phyloP scores from a whole-genome alignment of 1,140 invertebrate genomes.

The Aplysia californica region DNA sequence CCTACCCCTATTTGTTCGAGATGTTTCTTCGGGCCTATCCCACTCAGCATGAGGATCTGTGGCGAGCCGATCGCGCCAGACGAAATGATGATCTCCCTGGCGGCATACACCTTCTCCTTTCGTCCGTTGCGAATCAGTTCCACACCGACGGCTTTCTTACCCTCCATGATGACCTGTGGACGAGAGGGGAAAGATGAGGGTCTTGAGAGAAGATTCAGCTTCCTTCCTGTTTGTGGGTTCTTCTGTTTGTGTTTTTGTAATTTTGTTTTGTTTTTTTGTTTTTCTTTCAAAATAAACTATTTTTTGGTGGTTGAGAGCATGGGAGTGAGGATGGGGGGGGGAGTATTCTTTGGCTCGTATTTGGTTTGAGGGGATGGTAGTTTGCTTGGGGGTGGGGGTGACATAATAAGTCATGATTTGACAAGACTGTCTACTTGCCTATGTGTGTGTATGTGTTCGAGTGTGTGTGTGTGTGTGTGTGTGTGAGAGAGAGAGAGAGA shows the following conservation, averaged over 20 bases:
- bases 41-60: conserved; percentile 90
- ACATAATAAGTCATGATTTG: no score
- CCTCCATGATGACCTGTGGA: conserved; percentile 41
- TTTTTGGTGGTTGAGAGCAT: no score
- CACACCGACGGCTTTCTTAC: conserved; percentile 53
- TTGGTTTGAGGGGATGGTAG: no score
- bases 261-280: not conserved
- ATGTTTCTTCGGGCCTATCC: conserved; percentile 77
- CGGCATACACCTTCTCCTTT: conserved; percentile 73
- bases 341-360: no score
- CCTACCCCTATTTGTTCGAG: conserved; percentile 38
- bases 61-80: conserved; percentile 89
- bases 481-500: no score
- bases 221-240: not conserved
- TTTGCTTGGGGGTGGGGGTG: no score
- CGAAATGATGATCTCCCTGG: conserved; percentile 84
- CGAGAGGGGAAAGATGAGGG: not conserved
- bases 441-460: no score
- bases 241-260: not conserved
- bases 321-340: no score
- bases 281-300: no score
- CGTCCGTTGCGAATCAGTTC: conserved; percentile 59
- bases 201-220: not conserved
- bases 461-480: no score
- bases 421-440: no score